Percentiles rank a stretch among this genome's conserved stretches.
phyloP scores from a whole-genome alignment of 2,888 invertebrate species.

The Apodemia hepburni region DNA sequence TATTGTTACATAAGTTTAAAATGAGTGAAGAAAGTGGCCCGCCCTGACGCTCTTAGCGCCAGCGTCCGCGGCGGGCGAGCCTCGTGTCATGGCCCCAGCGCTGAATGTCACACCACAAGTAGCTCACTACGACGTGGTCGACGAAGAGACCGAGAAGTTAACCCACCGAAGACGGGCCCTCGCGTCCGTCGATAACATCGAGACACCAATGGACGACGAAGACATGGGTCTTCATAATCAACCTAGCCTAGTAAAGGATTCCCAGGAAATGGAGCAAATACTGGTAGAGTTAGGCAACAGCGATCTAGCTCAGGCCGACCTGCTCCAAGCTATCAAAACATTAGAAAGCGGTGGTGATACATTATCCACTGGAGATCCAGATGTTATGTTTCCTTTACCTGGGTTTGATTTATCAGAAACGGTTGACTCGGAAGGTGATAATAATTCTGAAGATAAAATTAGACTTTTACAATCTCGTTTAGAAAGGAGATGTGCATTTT shows the following conservation, averaged over 20 bases:
- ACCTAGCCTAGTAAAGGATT: slow-evolving; percentile 78
- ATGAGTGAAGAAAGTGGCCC: slow-evolving; percentile 57
- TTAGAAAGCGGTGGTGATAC: slow-evolving; percentile 79
- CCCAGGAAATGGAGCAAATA: slow-evolving; percentile 84
- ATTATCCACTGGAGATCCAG: slow-evolving; percentile 66
- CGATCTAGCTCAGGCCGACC: slow-evolving; percentile 82
- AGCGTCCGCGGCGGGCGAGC: slow-evolving; percentile 74
- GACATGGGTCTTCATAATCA: slow-evolving; percentile 79
- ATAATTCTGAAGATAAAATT: slow-evolving; percentile 74
- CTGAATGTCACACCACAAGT: slow-evolving; percentile 85
- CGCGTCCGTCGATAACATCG: slow-evolving; percentile 75
- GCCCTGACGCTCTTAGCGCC: slow-evolving; percentile 64
- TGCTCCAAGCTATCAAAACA: slow-evolving; percentile 88
- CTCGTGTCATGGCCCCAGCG: slow-evolving; percentile 96
- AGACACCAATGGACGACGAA: slow-evolving; percentile 80
- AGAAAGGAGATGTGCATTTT: slow-evolving; percentile 85
- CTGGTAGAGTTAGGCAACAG: slow-evolving; percentile 79
- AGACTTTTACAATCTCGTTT: slow-evolving; percentile 80
- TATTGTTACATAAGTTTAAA: slow-evolving; percentile 66
- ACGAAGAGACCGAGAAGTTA: slow-evolving; percentile 43
- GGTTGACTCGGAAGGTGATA: slow-evolving; percentile 73
- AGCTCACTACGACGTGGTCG: slow-evolving; percentile 49
- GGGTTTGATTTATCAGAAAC: slow-evolving; percentile 71
- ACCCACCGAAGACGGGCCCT: slow-evolving; percentile 64
- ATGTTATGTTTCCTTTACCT: slow-evolving; percentile 68